Evolutionary conservation across 2,113 vertebrate genomes (phyloP), one percentile per base, ranked within the genome.

Genomic region (Erinaceus europaeus): DNA sequence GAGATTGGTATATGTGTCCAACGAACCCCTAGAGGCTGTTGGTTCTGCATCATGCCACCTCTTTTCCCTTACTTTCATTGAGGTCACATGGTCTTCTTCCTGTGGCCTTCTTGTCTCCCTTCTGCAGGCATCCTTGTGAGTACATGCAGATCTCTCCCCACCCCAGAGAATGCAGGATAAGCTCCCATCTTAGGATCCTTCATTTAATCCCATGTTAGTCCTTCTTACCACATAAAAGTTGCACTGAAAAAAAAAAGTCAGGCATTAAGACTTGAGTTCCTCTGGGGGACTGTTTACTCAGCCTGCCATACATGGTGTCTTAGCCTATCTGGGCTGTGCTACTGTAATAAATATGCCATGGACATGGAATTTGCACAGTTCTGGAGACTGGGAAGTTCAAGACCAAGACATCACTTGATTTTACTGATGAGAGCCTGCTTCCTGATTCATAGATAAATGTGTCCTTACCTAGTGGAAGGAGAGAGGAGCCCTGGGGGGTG

Each of bases 31-130:
- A 29, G 52, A 55, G 53, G 23, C 8, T 32, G n/a, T 4, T 1
- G 1, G 5, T 1, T 15, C 23, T 20, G 25, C 29, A 4, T 68
- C 59, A 12, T 20, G 3, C 29, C 4, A 55, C 27, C 0, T 2
- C 34, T 29, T 29, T 4, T 6, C 52, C 52, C 23, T 15, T 21
- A 53, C 23, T 11, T 27, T 25, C 27, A 25, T 15, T 11, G 6
- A 5, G 32, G 32, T n/a, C 34, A 20, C 5, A 17, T 10, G 7
- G 1, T 23, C 14, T 5, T 36, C 72, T 48, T 69, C 53, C 44
- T 55, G 27, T 29, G 44, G 64, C 32, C 9, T 9, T 48, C 55
- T 67, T 65, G 36, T 3, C 18, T 77, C 14, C 27, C 42, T 59
- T 62, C 57, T 42, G 32, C 48, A n/a, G 77, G 53, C 10, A 42